phyloP scores from a whole-genome alignment of 2,888 invertebrate species.

The Busseola fusca region DNA sequence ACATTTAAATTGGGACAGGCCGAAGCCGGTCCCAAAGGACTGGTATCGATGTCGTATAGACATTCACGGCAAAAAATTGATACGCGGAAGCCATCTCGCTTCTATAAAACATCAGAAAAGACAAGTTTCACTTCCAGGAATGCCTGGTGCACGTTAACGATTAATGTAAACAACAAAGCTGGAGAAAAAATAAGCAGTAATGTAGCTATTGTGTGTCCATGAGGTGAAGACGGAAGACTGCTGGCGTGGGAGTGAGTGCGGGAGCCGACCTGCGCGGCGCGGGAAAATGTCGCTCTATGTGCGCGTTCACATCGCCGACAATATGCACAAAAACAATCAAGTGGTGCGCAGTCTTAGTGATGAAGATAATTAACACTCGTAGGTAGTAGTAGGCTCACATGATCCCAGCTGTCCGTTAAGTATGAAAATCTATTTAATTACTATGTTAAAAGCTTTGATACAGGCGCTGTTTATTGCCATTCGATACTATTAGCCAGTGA shows the following conservation, averaged over 20 bases:
- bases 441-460: constrained; percentile 60
- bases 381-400: constrained; percentile 36
- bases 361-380: constrained; percentile 41
- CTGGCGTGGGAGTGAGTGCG: constrained; percentile 81
- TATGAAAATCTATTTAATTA: constrained; percentile 61
- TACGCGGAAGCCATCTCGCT: constrained; percentile 81
- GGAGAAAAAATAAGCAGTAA: constrained; percentile 81
- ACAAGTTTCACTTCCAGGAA: constrained; percentile 84
- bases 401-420: constrained; percentile 50
- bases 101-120: constrained; percentile 79
- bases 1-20: constrained; percentile 76
- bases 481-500: constrained; percentile 66
- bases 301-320: constrained; percentile 73
- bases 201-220: constrained; percentile 81
- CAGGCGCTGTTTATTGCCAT: constrained; percentile 67
- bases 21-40: constrained; percentile 73
- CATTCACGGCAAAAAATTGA: constrained; percentile 71
- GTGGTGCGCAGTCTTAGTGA: constrained; percentile 32
- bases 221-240: constrained; percentile 81
- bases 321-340: constrained; percentile 62
- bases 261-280: constrained; percentile 77
- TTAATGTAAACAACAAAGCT: constrained; percentile 81
- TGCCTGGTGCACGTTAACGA: constrained; percentile 76
- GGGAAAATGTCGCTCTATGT: constrained; percentile 78
- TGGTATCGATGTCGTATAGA: constrained; percentile 65